phyloP scores from a whole-genome alignment of 2,888 invertebrate species.

The Dilophus febrilis region DNA sequence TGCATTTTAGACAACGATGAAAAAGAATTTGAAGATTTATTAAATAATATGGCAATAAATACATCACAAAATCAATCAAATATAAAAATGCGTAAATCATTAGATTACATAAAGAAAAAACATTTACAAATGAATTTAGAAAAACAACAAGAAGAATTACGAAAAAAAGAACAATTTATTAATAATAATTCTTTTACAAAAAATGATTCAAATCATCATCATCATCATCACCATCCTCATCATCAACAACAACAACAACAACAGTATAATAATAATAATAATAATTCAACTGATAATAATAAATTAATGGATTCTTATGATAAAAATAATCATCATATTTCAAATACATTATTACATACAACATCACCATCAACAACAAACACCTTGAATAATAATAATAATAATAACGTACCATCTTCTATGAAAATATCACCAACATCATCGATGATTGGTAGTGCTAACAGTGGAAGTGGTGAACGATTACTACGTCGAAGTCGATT shows the following conservation, averaged over 20 bases:
- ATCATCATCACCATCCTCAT: not conserved
- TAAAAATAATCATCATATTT: not conserved
- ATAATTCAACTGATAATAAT: slow-evolving; percentile 1
- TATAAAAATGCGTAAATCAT: slow-evolving; percentile 25
- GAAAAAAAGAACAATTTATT: slow-evolving; percentile 3
- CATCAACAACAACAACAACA: not conserved
- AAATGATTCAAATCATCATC: not conserved
- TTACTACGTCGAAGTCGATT: slow-evolving; percentile 27
- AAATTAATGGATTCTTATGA: slow-evolving; percentile 4
- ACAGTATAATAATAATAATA: no score
- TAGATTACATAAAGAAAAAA: slow-evolving; percentile 26
- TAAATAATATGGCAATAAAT: slow-evolving; percentile 22
- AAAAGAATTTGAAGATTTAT: slow-evolving; percentile 26
- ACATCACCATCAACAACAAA: slow-evolving; percentile 1
- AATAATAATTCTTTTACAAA: slow-evolving; percentile 5
- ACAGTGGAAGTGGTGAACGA: slow-evolving; percentile 19
- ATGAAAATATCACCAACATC: not conserved
- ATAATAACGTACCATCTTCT: no score
- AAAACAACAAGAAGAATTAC: slow-evolving; percentile 8
- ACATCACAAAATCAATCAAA: slow-evolving; percentile 23
- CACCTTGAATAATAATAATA: not conserved
- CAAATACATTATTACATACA: not conserved
- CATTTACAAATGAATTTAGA: slow-evolving; percentile 12
- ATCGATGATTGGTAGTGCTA: slow-evolving; percentile 5
- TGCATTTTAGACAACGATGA: slow-evolving; percentile 12